Base-by-base conservation (phyloP, 2,888 invertebrate genomes). In the Magallana nippona region DNA sequence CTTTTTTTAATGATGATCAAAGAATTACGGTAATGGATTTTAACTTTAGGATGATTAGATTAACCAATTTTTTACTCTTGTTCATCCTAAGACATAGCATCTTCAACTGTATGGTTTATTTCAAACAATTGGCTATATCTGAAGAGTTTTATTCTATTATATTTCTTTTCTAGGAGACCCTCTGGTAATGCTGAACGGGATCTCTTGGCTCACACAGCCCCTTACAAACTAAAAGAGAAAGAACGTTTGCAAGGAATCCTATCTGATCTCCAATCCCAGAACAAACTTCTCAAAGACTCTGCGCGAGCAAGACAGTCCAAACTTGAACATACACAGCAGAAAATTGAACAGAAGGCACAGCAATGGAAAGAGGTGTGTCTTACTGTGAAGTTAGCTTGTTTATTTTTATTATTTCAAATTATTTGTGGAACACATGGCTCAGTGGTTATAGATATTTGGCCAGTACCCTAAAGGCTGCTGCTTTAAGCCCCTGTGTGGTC, bases 201-300 rank as follows among this genome's bases (percentile, higher is more conserved):
- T 82, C 60, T 86, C 2, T 77, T 77, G 19, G 84, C 86, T 17
- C 84, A 88, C 58, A 78, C 83, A 17, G 62, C 82, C 55, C 71
- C 86, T 5, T 63, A 77, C 5, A 84, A 82, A 62, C n/a, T 32
- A 57, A 86, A 85, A 57, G 80, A 87, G 19, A 56, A 58, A 3
- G 79, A 83, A 55, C 79, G 82, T 55, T 60, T 88, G 32, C 81
- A 81, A 62, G 79, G 79, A 77, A 85, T 88, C 13, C 27, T 87
- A n/a, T 85, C 81, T 19, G 82, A 85, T 32, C 60, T 88, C 58
- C 85, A 83, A 58, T 82, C 82, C 8, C 82, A 86, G 85, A 88
- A 88, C 80, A 84, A 82, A 55, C 83, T 85, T 57, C 81, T 86
- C 17, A 82, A 83, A 55, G 80, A 83, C 19, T 84, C 84, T 15